Conservation (phyloP, 1,140 invertebrate species). For the Drosophila bocki region DNA sequence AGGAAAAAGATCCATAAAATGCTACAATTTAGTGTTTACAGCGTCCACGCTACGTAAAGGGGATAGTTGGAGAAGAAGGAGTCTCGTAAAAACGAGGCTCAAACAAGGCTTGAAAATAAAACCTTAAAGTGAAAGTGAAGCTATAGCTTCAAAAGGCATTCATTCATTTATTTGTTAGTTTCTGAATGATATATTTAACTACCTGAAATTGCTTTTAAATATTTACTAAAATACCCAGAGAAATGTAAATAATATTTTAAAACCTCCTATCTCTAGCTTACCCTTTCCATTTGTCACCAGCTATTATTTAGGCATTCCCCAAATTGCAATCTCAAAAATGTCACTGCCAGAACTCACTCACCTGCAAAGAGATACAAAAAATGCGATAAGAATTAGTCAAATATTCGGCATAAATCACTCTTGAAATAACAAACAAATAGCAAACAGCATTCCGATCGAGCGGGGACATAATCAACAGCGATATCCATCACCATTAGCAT, state of each 20-base stretch:
- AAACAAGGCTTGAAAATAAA: neutral
- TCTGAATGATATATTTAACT: neutral
- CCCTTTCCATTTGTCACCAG: neutral
- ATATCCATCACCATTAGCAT: constrained; percentile 57
- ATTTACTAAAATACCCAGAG: neutral
- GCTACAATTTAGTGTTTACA: constrained; percentile 18
- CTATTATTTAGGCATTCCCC: neutral
- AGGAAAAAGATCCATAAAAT: constrained; percentile 3
- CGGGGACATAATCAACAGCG: constrained; percentile 32
- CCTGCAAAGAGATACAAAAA: constrained; percentile 39
- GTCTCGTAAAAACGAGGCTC: neutral
- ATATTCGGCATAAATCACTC: constrained; percentile 43
- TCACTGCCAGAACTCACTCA: constrained; percentile 47
- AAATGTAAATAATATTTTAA: too few relatives aligned
- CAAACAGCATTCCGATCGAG: constrained; percentile 40
- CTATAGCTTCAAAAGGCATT: neutral
- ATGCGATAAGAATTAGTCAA: constrained; percentile 42
- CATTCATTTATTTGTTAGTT: too few relatives aligned
- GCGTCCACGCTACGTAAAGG: neutral
- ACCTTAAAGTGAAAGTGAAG: constrained; percentile 1
- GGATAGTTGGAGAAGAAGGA: neutral
- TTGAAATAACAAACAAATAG: constrained; percentile 29
- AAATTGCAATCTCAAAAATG: constrained; percentile 20
- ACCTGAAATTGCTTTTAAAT: neutral
- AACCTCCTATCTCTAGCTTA: constrained; percentile 2